Evolutionary conservation across 2,888 invertebrate species (phyloP).

Genomic region (Mayetiola destructor): DNA sequence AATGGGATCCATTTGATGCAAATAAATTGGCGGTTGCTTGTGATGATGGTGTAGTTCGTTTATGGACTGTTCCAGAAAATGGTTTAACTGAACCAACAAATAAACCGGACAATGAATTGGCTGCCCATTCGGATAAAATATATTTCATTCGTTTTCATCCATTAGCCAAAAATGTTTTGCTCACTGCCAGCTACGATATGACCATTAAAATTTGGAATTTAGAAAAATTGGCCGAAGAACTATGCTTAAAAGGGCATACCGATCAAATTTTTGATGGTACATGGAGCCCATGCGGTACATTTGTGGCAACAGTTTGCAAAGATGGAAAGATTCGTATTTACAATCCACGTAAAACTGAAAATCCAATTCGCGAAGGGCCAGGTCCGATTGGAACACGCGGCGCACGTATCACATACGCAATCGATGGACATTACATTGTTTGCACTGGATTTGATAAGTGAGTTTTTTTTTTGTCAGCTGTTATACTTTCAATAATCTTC

Average conservation of each 20-base stretch:
- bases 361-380: constrained; percentile 56
- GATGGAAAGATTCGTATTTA: constrained; percentile 69
- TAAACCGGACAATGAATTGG: constrained; percentile 49
- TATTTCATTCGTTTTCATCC: constrained; percentile 87
- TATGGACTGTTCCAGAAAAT: constrained; percentile 63
- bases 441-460: constrained; percentile 87
- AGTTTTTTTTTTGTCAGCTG: constrained; percentile 21
- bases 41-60: constrained; percentile 69
- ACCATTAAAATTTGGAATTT: constrained; percentile 81
- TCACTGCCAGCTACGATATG: constrained; percentile 82
- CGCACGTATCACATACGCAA: constrained; percentile 79
- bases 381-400: constrained; percentile 83
- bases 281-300: constrained; percentile 84
- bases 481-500: neutral
- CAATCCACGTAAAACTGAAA: constrained; percentile 54
- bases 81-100: constrained; percentile 69
- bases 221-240: constrained; percentile 43
- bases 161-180: constrained; percentile 67
- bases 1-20: constrained; percentile 85
- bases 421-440: constrained; percentile 70
- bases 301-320: constrained; percentile 76
- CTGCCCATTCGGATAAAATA: constrained; percentile 80
- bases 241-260: constrained; percentile 57
- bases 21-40: constrained; percentile 70
- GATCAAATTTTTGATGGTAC: constrained; percentile 84